Evolutionary conservation across 2,797 vertebrate species (phyloP).

Genomic region (Myotis planiceps): DNA sequence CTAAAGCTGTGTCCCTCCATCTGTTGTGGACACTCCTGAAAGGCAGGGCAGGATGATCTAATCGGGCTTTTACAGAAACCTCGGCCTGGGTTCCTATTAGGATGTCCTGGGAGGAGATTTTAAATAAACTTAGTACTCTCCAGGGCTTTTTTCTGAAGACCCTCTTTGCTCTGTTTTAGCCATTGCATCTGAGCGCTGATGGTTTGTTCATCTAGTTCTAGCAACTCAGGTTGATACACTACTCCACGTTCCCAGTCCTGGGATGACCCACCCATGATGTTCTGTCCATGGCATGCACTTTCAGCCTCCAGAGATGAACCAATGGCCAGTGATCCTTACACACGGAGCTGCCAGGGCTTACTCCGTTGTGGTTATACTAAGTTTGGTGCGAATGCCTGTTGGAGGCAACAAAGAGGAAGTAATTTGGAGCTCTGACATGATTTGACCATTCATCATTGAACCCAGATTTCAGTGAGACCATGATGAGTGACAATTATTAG

Average conservation of each 20-base stretch:
- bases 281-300: not conserved
- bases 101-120: not conserved
- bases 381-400: not conserved
- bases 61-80: slow-evolving; percentile 18
- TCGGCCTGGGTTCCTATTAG: not conserved
- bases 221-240: not conserved
- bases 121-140: not conserved
- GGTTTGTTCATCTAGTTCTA: not conserved
- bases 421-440: not conserved
- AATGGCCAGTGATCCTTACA: fast-evolving
- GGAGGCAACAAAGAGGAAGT: not conserved
- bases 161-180: not conserved
- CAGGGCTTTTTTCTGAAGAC: slow-evolving; percentile 5
- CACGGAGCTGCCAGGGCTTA: fast-evolving
- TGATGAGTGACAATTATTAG: not conserved
- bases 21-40: slow-evolving; percentile 67
- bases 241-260: fast-evolving
- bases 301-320: not conserved
- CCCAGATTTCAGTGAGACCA: not conserved
- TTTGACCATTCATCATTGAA: not conserved
- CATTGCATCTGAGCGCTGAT: not conserved
- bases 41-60: slow-evolving; percentile 34
- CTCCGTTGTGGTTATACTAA: not conserved
- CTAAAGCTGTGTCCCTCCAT: slow-evolving; percentile 64
- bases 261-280: not conserved